Conservation (phyloP, 1,140 invertebrate species). For the Hermatobates lingyangjiaoensis region DNA sequence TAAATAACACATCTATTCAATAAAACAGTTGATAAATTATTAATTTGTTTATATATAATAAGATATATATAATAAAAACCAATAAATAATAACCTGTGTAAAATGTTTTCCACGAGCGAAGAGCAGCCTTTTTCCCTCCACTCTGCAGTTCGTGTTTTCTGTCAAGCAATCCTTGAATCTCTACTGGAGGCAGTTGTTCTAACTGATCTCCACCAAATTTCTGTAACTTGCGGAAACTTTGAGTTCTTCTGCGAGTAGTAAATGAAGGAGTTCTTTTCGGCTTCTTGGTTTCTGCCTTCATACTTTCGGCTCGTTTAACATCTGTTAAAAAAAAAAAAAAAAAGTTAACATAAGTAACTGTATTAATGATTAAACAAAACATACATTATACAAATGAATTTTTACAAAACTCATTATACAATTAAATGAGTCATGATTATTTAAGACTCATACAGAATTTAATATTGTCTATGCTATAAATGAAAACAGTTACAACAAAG, state of each 20-base stretch:
- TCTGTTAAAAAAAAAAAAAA: constrained; percentile 20
- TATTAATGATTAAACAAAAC: no score
- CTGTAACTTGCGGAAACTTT: constrained; percentile 67
- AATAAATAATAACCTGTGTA: constrained; percentile 40
- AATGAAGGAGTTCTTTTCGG: constrained; percentile 85
- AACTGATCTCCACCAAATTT: constrained; percentile 38
- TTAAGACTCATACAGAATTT: no score
- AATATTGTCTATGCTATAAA: no score
- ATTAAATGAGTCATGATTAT: no score
- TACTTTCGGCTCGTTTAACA: constrained; percentile 70
- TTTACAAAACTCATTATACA: no score
- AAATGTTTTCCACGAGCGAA: constrained; percentile 86
- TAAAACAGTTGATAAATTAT: no score
- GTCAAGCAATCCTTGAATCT: constrained; percentile 80
- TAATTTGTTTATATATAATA: no score
- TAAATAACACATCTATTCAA: no score
- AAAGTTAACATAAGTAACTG: not conserved
- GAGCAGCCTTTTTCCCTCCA: constrained; percentile 82
- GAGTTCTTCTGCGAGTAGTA: constrained; percentile 71
- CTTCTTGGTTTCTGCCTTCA: constrained; percentile 58
- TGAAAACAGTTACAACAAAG: no score
- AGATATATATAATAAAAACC: not conserved
- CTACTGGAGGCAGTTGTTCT: constrained; percentile 64
- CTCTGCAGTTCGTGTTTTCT: constrained; percentile 86
- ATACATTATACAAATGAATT: no score